Conservation (phyloP, 2,797 vertebrate genomes). For the Enteromius treurensis region DNA sequence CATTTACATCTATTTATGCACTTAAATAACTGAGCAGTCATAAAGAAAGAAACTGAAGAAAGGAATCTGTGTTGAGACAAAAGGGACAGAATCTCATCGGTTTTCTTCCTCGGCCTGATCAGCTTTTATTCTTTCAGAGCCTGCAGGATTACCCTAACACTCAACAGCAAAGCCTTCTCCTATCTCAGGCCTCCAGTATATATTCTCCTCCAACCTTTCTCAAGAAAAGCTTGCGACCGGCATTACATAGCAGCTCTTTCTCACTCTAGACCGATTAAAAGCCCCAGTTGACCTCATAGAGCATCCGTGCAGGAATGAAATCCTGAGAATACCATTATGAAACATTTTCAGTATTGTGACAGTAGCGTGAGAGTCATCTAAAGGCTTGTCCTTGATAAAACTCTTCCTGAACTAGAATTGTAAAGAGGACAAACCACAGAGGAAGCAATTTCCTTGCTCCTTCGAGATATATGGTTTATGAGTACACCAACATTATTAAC, state of each 20-base stretch:
- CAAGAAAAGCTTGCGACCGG: neutral
- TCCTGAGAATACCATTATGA: neutral
- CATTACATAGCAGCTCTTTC: neutral
- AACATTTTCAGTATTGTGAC: neutral
- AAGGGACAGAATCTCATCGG: neutral
- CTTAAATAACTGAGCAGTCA: neutral
- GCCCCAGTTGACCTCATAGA: neutral
- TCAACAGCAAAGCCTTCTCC: slow-evolving; percentile 23
- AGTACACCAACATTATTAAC: neutral
- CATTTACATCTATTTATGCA: neutral
- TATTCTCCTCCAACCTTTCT: neutral
- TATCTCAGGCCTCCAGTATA: slow-evolving; percentile 27
- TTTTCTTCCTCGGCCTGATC: slow-evolving; percentile 3
- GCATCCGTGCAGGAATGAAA: neutral
- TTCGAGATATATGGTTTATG: neutral
- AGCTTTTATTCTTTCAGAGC: neutral
- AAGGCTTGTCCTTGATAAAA: neutral
- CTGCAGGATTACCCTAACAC: slow-evolving; percentile 17
- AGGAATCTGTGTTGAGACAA: slow-evolving; percentile 11
- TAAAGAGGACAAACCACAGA: neutral
- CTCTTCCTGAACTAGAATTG: slow-evolving; percentile 1
- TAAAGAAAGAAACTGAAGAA: neutral
- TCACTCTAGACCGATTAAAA: neutral
- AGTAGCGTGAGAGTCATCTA: neutral
- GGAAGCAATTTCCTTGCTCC: neutral